Percentiles rank a stretch among this genome's conserved stretches.
phyloP scores from a whole-genome alignment of 2,113 vertebrate genomes.

The Gymnarchus niloticus region DNA sequence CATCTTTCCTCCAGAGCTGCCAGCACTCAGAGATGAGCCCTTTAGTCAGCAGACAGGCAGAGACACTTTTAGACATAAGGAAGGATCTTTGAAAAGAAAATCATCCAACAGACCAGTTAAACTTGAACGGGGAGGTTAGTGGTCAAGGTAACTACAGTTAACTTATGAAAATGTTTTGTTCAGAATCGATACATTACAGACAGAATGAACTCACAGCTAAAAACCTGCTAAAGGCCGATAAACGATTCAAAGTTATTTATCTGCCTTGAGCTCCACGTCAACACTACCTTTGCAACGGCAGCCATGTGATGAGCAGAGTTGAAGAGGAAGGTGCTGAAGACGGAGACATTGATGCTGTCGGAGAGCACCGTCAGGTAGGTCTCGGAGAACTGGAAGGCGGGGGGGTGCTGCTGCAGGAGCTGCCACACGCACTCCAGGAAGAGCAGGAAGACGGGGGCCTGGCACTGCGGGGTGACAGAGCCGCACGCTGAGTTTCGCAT shows the following conservation, averaged over 20 bases:
- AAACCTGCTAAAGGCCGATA: background rate
- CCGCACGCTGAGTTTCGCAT: background rate
- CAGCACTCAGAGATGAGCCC: background rate
- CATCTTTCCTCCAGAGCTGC: background rate
- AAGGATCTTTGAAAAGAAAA: no score
- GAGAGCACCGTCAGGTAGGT: slow-evolving; percentile 83
- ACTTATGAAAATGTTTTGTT: background rate
- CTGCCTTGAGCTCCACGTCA: no score
- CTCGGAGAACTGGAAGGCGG: slow-evolving; percentile 81
- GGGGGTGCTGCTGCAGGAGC: slow-evolving; percentile 70
- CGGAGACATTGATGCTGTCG: slow-evolving; percentile 75
- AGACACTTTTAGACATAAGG: no score
- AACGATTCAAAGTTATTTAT: background rate
- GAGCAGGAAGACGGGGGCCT: slow-evolving; percentile 79
- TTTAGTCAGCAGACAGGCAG: background rate
- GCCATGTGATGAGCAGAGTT: slow-evolving; percentile 72
- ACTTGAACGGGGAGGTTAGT: background rate
- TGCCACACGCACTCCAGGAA: slow-evolving; percentile 83
- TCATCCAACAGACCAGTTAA: background rate
- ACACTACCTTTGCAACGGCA: slow-evolving; percentile 57
- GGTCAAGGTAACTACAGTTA: background rate
- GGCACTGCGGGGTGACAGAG: background rate
- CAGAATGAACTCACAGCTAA: background rate
- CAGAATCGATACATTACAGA: background rate
- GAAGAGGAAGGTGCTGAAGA: slow-evolving; percentile 86